Conservation (phyloP, 1,140 invertebrate species). For the Adelges cooleyi region DNA sequence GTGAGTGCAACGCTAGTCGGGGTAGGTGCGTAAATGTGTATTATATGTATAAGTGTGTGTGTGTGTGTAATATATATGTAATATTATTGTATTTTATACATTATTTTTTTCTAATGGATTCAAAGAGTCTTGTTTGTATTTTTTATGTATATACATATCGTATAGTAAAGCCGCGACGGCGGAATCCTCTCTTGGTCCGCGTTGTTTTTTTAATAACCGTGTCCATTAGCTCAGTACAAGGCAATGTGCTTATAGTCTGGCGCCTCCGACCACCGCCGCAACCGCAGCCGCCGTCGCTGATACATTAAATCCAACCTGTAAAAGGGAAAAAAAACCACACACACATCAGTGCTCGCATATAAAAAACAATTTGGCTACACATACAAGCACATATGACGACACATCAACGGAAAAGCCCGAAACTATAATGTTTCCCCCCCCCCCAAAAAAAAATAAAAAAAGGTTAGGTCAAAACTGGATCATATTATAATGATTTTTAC, state of each 20-base stretch:
- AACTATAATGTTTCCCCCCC: no score
- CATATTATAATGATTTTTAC: no score
- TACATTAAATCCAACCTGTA: slow-evolving; percentile 25
- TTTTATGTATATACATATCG: not conserved
- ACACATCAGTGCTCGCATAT: no score
- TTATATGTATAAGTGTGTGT: no score
- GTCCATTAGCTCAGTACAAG: slow-evolving; percentile 26
- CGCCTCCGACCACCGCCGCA: not conserved
- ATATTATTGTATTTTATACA: not conserved
- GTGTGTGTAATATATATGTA: no score
- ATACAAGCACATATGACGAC: no score
- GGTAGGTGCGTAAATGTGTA: no score
- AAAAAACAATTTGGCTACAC: no score
- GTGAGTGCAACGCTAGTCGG: no score
- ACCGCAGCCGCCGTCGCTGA: not conserved
- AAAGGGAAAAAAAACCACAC: slow-evolving; percentile 9
- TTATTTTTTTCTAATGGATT: slow-evolving; percentile 14
- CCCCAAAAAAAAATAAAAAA: no score
- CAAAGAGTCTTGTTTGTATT: slow-evolving; percentile 20
- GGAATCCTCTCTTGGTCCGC: slow-evolving; percentile 15
- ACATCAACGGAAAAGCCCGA: no score
- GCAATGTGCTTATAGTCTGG: slow-evolving; percentile 27
- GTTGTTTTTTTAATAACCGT: slow-evolving; percentile 19
- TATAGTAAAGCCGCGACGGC: not conserved
- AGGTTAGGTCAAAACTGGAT: no score